Percentiles rank a stretch among this genome's conserved stretches.
Conservation (phyloP, 1,140 invertebrate species). For the Scaptomyza graminum region DNA sequence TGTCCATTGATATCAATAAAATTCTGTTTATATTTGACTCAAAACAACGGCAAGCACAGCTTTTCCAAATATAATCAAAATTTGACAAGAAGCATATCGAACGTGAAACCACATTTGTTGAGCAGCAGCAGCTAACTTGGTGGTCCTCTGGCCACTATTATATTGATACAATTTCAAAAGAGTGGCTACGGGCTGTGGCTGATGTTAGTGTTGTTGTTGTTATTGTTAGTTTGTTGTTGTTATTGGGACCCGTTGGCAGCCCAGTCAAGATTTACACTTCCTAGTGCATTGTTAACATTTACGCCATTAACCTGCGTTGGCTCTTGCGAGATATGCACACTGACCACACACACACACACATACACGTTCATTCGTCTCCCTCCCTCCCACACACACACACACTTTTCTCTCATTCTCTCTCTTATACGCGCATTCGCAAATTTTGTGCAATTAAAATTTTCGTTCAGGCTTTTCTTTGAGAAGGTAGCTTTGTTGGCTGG, state of each 20-base stretch:
- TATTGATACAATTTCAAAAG: slow-evolving; percentile 15
- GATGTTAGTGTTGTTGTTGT: background rate
- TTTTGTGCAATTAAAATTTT: slow-evolving; percentile 81
- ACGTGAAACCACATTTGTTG: slow-evolving; percentile 1
- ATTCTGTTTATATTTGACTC: background rate
- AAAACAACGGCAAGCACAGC: background rate
- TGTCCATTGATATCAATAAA: background rate
- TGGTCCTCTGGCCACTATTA: slow-evolving; percentile 18
- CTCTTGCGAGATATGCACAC: slow-evolving; percentile 69
- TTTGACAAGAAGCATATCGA: slow-evolving; percentile 13
- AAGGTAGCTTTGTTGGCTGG: background rate
- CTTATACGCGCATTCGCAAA: slow-evolving; percentile 40
- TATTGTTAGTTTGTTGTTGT: background rate
- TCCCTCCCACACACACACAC: background rate
- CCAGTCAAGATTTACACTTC: slow-evolving; percentile 72
- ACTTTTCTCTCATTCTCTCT: background rate
- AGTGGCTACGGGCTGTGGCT: background rate
- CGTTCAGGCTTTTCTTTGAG: slow-evolving; percentile 66
- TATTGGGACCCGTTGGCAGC: slow-evolving; percentile 17
- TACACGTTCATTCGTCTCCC: background rate
- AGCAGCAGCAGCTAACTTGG: slow-evolving; percentile 14
- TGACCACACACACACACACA: slow-evolving; percentile 59
- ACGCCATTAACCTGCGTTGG: slow-evolving; percentile 80
- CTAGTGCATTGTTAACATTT: slow-evolving; percentile 81
- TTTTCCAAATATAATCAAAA: slow-evolving; percentile 23